phyloP scores from a whole-genome alignment of 2,797 vertebrate genomes.

The Centroberyx gerrardi region DNA sequence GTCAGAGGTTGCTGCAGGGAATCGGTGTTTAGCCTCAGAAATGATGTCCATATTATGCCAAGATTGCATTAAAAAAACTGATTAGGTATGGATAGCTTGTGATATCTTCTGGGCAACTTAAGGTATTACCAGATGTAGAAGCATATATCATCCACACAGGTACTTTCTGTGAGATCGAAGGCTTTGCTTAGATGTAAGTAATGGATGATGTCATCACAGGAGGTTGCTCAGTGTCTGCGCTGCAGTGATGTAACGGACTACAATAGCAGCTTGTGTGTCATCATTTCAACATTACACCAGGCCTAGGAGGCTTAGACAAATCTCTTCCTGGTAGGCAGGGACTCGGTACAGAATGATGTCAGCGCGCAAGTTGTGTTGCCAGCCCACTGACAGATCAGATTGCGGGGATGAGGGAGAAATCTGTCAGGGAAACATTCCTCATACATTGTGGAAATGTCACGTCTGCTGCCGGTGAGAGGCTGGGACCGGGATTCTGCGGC shows the following conservation, averaged over 20 bases:
- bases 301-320: constrained; percentile 34
- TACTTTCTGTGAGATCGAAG: background rate
- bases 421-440: constrained; percentile 42
- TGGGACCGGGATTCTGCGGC: constrained; percentile 11
- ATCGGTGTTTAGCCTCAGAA: constrained; percentile 9
- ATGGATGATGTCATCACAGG: constrained; percentile 15
- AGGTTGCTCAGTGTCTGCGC: constrained; percentile 9
- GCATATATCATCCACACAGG: too few relatives aligned
- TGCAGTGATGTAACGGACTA: constrained; percentile 41
- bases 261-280: constrained; percentile 36
- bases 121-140: too few relatives aligned
- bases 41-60: background rate
- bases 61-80: background rate
- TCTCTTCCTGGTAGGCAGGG: constrained; percentile 29
- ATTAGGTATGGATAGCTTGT: too few relatives aligned
- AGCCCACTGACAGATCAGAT: constrained; percentile 57
- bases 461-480: constrained; percentile 24
- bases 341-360: constrained; percentile 51
- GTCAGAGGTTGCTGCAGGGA: constrained; percentile 38
- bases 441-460: constrained; percentile 45
- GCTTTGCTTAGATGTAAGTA: background rate
- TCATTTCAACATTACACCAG: constrained; percentile 40
- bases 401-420: constrained; percentile 23
- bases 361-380: constrained; percentile 43
- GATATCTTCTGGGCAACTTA: too few relatives aligned